phyloP scores from a whole-genome alignment of 2,797 vertebrate genomes.

The Rhinatrema bivittatum region DNA sequence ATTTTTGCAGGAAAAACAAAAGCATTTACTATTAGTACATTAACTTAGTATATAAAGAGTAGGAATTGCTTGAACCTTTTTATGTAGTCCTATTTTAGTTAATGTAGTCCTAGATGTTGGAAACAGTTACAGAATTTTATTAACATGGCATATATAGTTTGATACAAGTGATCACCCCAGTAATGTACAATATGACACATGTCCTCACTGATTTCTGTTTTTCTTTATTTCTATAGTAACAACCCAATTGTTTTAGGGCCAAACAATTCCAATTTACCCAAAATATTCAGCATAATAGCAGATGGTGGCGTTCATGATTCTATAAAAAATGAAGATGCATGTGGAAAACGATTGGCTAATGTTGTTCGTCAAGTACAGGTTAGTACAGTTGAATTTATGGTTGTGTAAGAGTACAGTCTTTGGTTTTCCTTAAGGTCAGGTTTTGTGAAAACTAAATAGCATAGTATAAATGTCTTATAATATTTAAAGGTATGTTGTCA shows the following conservation, averaged over 20 bases:
- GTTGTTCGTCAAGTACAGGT: slow-evolving; percentile 97
- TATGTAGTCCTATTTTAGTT: too few species aligned
- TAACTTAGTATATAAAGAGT: too few species aligned
- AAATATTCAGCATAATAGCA: slow-evolving; percentile 92
- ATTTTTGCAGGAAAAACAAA: too few species aligned
- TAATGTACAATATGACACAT: too few species aligned
- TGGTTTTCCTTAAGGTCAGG: neutral
- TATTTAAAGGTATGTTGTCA: neutral
- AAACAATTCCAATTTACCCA: slow-evolving; percentile 91
- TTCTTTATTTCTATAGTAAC: slow-evolving; percentile 81
- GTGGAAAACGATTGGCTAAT: slow-evolving; percentile 88
- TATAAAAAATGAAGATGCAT: slow-evolving; percentile 84
- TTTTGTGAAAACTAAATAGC: neutral
- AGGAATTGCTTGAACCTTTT: too few species aligned
- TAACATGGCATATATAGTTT: too few species aligned
- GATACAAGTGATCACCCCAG: too few species aligned
- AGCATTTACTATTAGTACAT: too few species aligned
- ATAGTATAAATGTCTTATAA: neutral
- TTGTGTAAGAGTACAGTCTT: neutral
- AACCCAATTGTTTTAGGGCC: slow-evolving; percentile 90
- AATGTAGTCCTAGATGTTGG: too few species aligned
- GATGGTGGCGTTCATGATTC: slow-evolving; percentile 92
- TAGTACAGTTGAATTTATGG: slow-evolving; percentile 4
- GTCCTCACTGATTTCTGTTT: too few species aligned
- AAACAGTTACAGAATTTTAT: too few species aligned